Evolutionary conservation across 2,113 vertebrate genomes (phyloP), one percentile per base, ranked within the genome.

Genomic region (Dendropsophus ebraccatus): DNA sequence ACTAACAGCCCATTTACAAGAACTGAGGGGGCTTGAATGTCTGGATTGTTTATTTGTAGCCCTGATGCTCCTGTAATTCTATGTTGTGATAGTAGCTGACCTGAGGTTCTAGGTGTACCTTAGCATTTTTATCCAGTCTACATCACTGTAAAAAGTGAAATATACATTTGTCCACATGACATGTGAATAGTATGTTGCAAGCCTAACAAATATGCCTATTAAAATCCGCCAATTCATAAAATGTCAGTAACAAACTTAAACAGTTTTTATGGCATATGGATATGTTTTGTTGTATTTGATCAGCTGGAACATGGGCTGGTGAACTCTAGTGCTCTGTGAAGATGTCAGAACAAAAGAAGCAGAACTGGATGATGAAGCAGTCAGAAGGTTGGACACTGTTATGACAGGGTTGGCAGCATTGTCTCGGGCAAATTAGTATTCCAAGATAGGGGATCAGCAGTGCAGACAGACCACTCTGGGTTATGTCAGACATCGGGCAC

Each of bases 231-330:
- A 17, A 32, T 12, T 65, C 62, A 65, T 65, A 17, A 69, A 30
- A 69, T 32, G 17, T 30, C 62, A 30, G 32, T 19, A 35, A 69
- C 30, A 69, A 19, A 35, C 8, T 6, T 4, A 69, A 69, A 69
- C 30, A 35, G 30, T 69, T 35, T 35, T 35, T 35, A 23, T 41
- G 9, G 35, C 67, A 70, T 70, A 70, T 41, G 19, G 19, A 41
- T 41, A 70, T 70, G 67, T 41, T 70, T 41, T 70, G 67, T 41
- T 70, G 19, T 70, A 23, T 70, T 70, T 70, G 35, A 70, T 70
- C 9, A 11, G 17, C 32, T 41, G 67, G 67, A 41, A 70, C 67
- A 70, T 70, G 67, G 65, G 21, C 32, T 70, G 32, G 2, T 70
- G 30, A 70, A 70, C 67, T 70, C 14, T 69, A 19, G 28, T 69